phyloP scores from a whole-genome alignment of 2,113 vertebrate genomes.

The Hassar affinis region DNA sequence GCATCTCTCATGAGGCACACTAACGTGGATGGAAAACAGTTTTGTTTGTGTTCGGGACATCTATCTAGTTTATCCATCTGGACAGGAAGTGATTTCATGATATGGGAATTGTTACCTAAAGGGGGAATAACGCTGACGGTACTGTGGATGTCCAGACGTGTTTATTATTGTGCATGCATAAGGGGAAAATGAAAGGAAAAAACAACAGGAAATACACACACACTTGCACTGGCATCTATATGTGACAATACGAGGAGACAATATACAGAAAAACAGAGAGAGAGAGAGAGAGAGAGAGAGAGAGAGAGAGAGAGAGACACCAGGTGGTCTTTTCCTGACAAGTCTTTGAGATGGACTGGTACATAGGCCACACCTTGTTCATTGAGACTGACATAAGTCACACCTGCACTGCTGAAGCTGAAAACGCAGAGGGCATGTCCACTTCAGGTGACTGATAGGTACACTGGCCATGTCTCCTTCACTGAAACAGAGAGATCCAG shows the following conservation, averaged over 20 bases:
- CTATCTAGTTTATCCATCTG: not conserved
- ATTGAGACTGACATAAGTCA: too few species aligned
- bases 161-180: not conserved
- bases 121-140: not conserved
- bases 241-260: not conserved
- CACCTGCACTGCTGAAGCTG: not conserved
- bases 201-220: not conserved
- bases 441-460: not conserved
- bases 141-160: not conserved
- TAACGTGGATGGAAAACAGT: not conserved
- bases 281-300: not conserved
- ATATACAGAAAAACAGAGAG: not conserved
- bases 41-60: constrained; percentile 2
- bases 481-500: not conserved
- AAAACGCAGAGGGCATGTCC: not conserved
- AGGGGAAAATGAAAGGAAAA: not conserved
- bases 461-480: not conserved
- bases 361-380: too few species aligned
- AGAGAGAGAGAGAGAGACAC: not conserved
- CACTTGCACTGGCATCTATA: not conserved
- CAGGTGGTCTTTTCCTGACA: not conserved
- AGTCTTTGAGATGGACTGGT: not conserved
- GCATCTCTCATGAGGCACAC: not conserved
- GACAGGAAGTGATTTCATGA: not conserved
- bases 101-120: not conserved